Evolutionary conservation across 2,888 invertebrate genomes (phyloP), one percentile per base, ranked within the genome.

Genomic region (Drosophila heteroneura): DNA sequence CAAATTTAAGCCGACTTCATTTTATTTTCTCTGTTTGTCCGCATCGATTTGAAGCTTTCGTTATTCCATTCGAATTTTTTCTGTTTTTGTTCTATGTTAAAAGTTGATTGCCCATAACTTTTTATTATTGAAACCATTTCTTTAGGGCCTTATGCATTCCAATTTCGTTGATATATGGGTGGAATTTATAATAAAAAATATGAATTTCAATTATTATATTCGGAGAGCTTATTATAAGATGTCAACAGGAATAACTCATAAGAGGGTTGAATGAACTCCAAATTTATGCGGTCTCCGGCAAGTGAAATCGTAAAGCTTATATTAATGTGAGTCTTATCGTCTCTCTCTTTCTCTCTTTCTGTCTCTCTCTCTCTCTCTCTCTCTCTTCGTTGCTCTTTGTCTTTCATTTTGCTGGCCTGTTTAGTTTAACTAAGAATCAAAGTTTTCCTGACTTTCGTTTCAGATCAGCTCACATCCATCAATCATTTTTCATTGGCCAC

Each of bases 401-500:
- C 32, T 41, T 32, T 30, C 10, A 12, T 22, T 44, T 10, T 49
- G 16, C 9, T 35, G 37, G 16, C 19, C 19, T 51, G 54, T 47
- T 59, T 39, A 57, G 68, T 69, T 81, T 79, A 81, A 83, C 69
- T 73, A 73, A 79, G 85, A 89, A 81, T 89, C 89, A 89, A 85
- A 84, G 81, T 79, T 74, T 63, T 70, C 28, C 61, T 64, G 41
- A 62, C 60, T 72, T 73, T 72, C 77, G 60, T 60, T 68, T 51
- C 68, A 68, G 61, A 85, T 85, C 79, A 83, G 71, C 59, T 68
- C 66, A 74, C 70, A 78, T 83, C 81, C 81, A 89, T 85, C 86
- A 85, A 85, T 85, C 84, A 89, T 79, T 79, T 70, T 59, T 59
- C 74, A 72, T 65, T 70, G 76, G 53, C 58, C 79, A 54, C 58